Conservation (phyloP, 2,797 vertebrate genomes). For the Coranthus polyacanthus region DNA sequence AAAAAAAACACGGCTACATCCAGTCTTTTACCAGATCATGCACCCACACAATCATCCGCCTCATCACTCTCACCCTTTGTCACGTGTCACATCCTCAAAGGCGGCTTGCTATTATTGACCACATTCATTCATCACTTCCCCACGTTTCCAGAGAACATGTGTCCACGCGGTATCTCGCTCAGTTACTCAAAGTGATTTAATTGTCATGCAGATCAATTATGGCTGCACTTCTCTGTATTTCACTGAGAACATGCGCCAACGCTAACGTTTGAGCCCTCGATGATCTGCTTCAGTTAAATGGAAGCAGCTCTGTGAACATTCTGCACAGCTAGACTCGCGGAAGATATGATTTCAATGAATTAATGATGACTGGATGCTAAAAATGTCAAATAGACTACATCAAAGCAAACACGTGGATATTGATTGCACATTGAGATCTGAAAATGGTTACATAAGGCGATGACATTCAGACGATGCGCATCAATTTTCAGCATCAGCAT, state of each 20-base stretch:
- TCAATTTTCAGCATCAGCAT: conserved; percentile 60
- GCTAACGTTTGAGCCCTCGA: conserved; percentile 12
- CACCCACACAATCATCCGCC: no score
- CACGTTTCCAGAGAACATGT: background rate
- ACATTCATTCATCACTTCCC: conserved; percentile 5
- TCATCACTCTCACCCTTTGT: no score
- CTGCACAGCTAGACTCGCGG: conserved; percentile 32
- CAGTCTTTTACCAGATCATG: no score
- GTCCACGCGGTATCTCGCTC: background rate
- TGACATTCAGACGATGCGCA: conserved; percentile 72
- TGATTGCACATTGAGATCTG: conserved; percentile 57
- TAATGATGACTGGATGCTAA: conserved; percentile 68
- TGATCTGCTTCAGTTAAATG: conserved; percentile 40
- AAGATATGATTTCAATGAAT: conserved; percentile 54
- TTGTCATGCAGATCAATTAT: background rate
- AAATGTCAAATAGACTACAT: conserved; percentile 72
- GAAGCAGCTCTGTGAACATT: conserved; percentile 1
- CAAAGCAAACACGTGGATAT: conserved; percentile 70
- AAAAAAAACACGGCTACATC: no score
- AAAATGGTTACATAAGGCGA: conserved; percentile 59
- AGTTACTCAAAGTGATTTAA: background rate
- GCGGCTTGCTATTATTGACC: background rate
- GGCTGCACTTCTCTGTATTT: background rate
- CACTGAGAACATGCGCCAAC: conserved; percentile 1
- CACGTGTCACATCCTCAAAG: no score